Evolutionary conservation across 2,113 vertebrate genomes (phyloP).

Genomic region (Poecilia latipinna): DNA sequence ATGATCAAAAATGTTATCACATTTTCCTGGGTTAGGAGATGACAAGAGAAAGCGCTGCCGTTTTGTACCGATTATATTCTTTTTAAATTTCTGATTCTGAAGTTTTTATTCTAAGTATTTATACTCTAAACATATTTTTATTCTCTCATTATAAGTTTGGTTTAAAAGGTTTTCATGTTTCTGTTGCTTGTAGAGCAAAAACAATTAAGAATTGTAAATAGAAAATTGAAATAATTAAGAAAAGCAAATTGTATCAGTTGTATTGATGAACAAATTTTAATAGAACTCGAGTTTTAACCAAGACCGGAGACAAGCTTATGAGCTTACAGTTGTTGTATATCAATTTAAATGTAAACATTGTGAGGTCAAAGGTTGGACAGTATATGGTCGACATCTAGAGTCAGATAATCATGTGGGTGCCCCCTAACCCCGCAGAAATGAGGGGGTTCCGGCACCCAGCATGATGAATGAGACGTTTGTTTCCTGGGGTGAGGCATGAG

Average conservation of each 20-base stretch:
- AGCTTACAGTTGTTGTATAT: not conserved
- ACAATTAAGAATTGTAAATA: not conserved
- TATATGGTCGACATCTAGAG: slow-evolving; percentile 61
- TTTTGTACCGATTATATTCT: not conserved
- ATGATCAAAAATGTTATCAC: slow-evolving; percentile 8
- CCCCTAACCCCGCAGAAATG: slow-evolving; percentile 64
- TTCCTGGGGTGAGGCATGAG: slow-evolving; percentile 80
- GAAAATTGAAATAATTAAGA: not conserved
- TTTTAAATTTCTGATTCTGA: not conserved
- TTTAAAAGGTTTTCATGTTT: not conserved
- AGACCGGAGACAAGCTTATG: too few relatives aligned
- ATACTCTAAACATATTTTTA: not conserved
- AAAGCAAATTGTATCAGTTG: not conserved
- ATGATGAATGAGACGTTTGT: slow-evolving; percentile 80
- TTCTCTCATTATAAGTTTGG: not conserved
- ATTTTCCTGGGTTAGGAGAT: not conserved
- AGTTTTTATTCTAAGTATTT: not conserved
- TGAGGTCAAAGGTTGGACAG: slow-evolving; percentile 49
- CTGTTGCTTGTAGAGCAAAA: not conserved
- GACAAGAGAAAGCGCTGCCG: not conserved
- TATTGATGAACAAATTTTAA: not conserved
- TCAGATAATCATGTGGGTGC: slow-evolving; percentile 52
- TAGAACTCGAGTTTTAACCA: not conserved
- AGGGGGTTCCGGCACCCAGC: slow-evolving; percentile 53
- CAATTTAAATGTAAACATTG: slow-evolving; percentile 33